Conservation (phyloP, 2,888 invertebrate species). For the Epistrophella euchroma region DNA sequence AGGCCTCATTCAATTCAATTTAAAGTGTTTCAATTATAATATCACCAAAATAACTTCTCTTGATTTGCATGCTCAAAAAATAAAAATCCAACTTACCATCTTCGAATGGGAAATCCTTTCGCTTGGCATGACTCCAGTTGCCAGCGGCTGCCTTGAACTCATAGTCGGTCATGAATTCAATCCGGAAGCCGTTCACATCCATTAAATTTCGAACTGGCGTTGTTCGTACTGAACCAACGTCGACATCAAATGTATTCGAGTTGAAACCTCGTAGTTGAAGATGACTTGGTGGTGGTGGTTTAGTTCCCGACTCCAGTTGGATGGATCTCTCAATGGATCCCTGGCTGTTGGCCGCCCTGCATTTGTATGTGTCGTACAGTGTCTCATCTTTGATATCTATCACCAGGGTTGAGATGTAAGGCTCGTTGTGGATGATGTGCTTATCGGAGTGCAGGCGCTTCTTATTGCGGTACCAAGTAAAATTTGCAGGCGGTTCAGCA, state of each 20-base stretch:
- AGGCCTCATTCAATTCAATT: not conserved
- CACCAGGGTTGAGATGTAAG: conserved; percentile 81
- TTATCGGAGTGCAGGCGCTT: conserved; percentile 81
- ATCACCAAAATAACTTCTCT: not conserved
- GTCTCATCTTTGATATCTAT: conserved; percentile 80
- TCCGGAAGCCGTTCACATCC: conserved; percentile 83
- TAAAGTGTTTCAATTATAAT: not conserved
- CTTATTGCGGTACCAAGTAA: conserved; percentile 84
- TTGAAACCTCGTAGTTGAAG: conserved; percentile 82
- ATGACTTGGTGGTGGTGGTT: conserved; percentile 84
- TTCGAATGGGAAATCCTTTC: conserved; percentile 82
- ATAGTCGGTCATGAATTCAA: conserved; percentile 82
- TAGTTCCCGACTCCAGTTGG: conserved; percentile 84
- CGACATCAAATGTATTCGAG: conserved; percentile 83
- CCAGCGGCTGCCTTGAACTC: conserved; percentile 82
- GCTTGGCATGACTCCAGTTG: conserved; percentile 83
- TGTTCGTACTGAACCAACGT: conserved; percentile 81
- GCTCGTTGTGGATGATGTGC: conserved; percentile 80
- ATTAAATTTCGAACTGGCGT: conserved; percentile 78
- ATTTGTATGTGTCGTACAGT: conserved; percentile 85
- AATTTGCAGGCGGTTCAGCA: conserved; percentile 85
- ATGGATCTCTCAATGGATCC: conserved; percentile 85
- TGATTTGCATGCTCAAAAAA: not conserved
- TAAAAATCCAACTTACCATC: conserved; percentile 80
- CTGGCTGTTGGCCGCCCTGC: conserved; percentile 85